phyloP scores from a whole-genome alignment of 2,888 invertebrate species.

The Lasioglossum villosulum region DNA sequence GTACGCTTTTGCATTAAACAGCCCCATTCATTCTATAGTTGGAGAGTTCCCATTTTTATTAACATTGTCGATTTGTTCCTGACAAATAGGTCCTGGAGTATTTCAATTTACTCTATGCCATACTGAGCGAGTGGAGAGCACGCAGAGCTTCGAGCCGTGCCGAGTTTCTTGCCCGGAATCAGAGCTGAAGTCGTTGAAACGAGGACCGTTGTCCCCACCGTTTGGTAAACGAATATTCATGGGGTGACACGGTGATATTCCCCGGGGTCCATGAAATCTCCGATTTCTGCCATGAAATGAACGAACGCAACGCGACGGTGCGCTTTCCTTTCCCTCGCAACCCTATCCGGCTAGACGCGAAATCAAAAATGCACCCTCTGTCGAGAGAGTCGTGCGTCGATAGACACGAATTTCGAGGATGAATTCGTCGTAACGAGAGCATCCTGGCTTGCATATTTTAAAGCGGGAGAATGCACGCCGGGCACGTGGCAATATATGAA shows the following conservation, averaged over 20 bases:
- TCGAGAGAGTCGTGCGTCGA: not conserved
- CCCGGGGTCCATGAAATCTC: not conserved
- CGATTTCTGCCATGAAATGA: not conserved
- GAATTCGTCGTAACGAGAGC: slow-evolving; percentile 66
- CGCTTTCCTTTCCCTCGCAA: not conserved
- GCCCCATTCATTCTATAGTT: not conserved
- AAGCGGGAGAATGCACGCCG: slow-evolving; percentile 6
- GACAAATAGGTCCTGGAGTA: not conserved
- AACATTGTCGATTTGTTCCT: not conserved
- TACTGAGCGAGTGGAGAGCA: not conserved
- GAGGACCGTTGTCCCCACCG: slow-evolving; percentile 7
- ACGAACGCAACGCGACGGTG: not conserved
- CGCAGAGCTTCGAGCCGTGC: not conserved
- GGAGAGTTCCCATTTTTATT: not conserved
- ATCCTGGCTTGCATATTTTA: slow-evolving; percentile 61
- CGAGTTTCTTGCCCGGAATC: not conserved
- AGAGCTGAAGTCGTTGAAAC: slow-evolving; percentile 1
- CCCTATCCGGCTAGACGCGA: too few relatives aligned
- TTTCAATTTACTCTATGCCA: not conserved
- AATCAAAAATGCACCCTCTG: slow-evolving; percentile 37
- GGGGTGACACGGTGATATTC: not conserved
- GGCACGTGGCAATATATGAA: slow-evolving; percentile 16
- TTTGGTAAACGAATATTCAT: slow-evolving; percentile 16
- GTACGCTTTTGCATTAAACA: not conserved
- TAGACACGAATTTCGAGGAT: slow-evolving; percentile 55